A percentile compares a stretch with the other conserved stretches of the same genome.
phyloP scores from a whole-genome alignment of 2,113 vertebrate species.

The Anarhynchus alexandrinus region DNA sequence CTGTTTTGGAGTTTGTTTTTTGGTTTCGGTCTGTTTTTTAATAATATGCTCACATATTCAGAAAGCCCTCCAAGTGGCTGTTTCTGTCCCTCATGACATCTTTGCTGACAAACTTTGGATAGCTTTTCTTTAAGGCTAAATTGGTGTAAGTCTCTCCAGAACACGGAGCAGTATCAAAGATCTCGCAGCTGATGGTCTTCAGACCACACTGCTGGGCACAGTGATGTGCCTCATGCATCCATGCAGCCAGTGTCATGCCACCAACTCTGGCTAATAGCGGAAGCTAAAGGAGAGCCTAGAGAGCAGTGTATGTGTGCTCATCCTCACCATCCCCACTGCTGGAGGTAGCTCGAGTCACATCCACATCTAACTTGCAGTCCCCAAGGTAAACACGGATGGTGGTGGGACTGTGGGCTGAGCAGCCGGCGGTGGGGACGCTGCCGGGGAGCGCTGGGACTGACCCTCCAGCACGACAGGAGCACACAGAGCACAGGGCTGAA shows the following conservation, averaged over 20 bases:
- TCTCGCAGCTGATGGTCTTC: background rate
- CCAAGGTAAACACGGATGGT: accelerated
- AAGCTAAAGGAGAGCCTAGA: background rate
- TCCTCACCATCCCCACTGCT: background rate
- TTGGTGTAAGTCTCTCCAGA: background rate
- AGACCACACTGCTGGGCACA: background rate
- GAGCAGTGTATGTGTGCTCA: accelerated
- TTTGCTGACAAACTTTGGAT: background rate
- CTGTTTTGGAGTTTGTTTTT: background rate
- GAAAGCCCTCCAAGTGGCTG: background rate
- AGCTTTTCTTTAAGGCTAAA: background rate
- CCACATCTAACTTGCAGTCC: background rate
- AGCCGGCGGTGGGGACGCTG: background rate
- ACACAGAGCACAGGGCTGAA: background rate
- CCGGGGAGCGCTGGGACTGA: background rate
- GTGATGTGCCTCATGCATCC: background rate
- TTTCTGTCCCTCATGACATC: background rate
- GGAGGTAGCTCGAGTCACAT: background rate
- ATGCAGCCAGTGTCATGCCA: background rate
- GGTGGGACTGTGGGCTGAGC: background rate
- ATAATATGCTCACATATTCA: background rate
- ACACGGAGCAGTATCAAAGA: background rate
- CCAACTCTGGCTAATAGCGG: background rate
- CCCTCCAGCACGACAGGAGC: background rate
- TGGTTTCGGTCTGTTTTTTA: background rate